A percentile compares a stretch with the other conserved stretches of the same genome.
Evolutionary conservation across 2,888 invertebrate genomes (phyloP).

Genomic region (Gymnosoma rotundatum): DNA sequence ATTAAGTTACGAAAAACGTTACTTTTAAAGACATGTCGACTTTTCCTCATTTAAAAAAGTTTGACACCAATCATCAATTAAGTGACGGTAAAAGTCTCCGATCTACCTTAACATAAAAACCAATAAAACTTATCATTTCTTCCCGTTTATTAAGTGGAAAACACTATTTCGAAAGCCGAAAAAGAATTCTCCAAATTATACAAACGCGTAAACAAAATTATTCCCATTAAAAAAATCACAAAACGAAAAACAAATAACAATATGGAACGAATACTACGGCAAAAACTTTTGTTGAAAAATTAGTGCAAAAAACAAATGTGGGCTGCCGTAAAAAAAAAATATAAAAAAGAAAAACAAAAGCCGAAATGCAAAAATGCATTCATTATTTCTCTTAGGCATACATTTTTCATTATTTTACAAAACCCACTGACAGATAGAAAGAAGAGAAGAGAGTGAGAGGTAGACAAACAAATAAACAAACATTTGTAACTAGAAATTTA

Average conservation of each 20-base stretch:
- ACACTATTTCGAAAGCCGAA: no score
- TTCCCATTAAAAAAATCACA: constrained; percentile 23
- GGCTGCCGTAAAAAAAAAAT: constrained; percentile 29
- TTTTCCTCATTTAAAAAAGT: no score
- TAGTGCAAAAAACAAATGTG: constrained; percentile 18
- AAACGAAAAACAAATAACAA: background rate
- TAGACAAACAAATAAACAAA: constrained; percentile 9
- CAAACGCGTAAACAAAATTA: background rate
- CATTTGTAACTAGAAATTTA: constrained; percentile 11
- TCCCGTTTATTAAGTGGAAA: background rate
- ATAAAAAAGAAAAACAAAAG: constrained; percentile 34
- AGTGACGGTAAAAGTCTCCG: background rate
- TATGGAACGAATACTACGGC: background rate
- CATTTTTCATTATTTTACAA: constrained; percentile 63
- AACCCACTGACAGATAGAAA: constrained; percentile 27
- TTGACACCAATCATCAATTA: no score
- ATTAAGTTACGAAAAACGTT: background rate
- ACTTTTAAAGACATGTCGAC: no score
- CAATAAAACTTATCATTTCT: constrained; percentile 9
- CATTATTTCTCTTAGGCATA: constrained; percentile 64
- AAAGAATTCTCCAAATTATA: background rate
- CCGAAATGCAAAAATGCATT: constrained; percentile 55
- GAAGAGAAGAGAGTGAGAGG: no score
- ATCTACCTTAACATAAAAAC: constrained; percentile 3
- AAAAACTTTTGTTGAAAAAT: constrained; percentile 20